Percentiles rank a stretch among this genome's conserved stretches.
phyloP scores from a whole-genome alignment of 2,888 invertebrate genomes.

The Lingula anatina region DNA sequence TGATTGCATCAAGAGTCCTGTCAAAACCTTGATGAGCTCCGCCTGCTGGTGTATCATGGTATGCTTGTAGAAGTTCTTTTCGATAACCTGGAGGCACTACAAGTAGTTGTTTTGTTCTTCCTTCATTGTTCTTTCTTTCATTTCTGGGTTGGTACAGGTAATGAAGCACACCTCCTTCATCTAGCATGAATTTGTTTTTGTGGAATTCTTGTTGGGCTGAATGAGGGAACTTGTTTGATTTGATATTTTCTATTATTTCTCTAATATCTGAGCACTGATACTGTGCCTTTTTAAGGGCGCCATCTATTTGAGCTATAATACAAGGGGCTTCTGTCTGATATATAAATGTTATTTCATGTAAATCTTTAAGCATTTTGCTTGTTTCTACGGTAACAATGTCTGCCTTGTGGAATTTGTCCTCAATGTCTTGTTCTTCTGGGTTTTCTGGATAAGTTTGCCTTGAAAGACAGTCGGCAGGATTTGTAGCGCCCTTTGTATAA shows the following conservation, averaged over 20 bases:
- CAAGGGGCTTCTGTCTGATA: too few species aligned
- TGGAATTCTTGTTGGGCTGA: background rate
- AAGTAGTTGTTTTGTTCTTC: slow-evolving; percentile 2
- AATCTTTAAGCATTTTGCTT: too few species aligned
- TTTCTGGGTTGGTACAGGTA: too few species aligned
- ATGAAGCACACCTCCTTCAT: background rate
- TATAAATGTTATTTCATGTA: too few species aligned
- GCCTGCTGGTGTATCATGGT: slow-evolving; percentile 8
- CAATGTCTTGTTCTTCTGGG: background rate
- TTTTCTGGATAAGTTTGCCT: background rate
- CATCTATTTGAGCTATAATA: too few species aligned
- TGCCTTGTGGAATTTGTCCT: background rate
- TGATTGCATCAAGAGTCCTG: slow-evolving; percentile 5
- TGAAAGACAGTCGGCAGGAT: slow-evolving; percentile 2
- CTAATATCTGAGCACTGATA: too few species aligned
- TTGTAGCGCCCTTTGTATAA: slow-evolving; percentile 2
- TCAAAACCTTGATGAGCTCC: slow-evolving; percentile 8
- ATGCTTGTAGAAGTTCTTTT: slow-evolving; percentile 5
- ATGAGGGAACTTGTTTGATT: too few species aligned
- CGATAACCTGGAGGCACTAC: slow-evolving; percentile 4
- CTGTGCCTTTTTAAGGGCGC: too few species aligned
- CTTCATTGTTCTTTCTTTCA: background rate
- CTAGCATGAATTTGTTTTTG: background rate
- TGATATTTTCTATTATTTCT: too few species aligned
- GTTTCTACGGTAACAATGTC: background rate